Conservation (phyloP, 2,113 vertebrate species). For the Cephalophus harveyi region DNA sequence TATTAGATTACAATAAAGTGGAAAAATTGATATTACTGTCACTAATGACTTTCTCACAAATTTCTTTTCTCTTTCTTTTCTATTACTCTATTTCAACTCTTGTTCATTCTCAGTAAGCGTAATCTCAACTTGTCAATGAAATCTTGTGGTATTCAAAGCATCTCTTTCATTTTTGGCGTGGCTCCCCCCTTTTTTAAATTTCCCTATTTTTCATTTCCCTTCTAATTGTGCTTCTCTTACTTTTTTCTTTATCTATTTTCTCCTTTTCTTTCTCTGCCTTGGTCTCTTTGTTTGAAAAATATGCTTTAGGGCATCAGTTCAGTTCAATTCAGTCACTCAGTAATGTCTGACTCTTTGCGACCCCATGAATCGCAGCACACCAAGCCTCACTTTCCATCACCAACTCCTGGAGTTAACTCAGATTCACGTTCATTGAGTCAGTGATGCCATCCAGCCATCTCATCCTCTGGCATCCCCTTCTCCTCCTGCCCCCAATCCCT, state of each 20-base stretch:
- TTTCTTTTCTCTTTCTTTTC: neutral
- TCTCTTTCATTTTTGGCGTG: neutral
- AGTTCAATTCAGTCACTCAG: no score
- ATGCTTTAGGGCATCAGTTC: neutral
- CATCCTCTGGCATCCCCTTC: no score
- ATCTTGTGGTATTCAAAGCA: neutral
- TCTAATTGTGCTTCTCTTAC: neutral
- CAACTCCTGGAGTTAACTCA: no score
- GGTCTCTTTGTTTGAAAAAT: neutral
- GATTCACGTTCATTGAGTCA: no score
- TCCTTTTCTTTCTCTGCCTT: neutral
- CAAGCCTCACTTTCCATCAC: no score
- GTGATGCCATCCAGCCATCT: no score
- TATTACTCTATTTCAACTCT: neutral
- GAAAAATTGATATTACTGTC: neutral
- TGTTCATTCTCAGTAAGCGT: neutral
- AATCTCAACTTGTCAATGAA: neutral
- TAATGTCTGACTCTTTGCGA: accelerated
- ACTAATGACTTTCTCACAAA: neutral
- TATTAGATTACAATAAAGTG: neutral
- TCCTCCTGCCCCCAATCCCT: no score
- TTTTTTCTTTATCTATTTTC: neutral
- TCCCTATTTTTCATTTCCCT: neutral
- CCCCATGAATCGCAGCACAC: no score
- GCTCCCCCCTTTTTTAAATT: neutral